A percentile compares a stretch with the other conserved stretches of the same genome.
phyloP scores from a whole-genome alignment of 2,113 vertebrate species.

The Takifugu bimaculatus region DNA sequence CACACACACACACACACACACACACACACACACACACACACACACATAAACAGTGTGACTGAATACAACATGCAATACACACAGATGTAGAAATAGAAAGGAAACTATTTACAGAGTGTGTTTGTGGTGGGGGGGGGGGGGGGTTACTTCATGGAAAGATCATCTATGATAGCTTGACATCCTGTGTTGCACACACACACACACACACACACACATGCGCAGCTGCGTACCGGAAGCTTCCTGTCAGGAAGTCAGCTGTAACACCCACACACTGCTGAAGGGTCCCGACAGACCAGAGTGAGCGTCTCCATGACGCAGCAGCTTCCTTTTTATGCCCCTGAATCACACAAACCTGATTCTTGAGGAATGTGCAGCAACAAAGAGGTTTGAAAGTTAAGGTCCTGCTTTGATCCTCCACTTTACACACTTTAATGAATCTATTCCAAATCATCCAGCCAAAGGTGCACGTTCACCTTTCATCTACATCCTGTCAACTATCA shows the following conservation, averaged over 20 bases:
- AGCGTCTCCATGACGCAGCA: neutral
- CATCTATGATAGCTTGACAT: conserved; percentile 34
- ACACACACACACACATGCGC: neutral
- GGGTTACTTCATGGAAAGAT: conserved; percentile 49
- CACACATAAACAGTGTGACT: conserved; percentile 18
- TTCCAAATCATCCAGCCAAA: no score
- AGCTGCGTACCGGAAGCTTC: conserved; percentile 14
- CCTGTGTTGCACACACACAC: conserved; percentile 24
- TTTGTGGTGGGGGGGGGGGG: conserved; percentile 3
- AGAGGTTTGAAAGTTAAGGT: no score
- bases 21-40: no score
- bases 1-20: no score
- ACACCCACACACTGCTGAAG: conserved; percentile 45
- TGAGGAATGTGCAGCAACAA: neutral
- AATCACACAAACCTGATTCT: no score
- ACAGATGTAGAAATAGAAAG: conserved; percentile 16
- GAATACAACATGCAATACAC: conserved; percentile 5
- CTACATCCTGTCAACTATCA: no score
- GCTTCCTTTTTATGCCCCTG: conserved; percentile 8
- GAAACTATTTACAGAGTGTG: conserved; percentile 46
- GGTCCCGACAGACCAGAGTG: conserved; percentile 9
- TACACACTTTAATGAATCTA: no score
- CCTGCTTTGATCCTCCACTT: no score
- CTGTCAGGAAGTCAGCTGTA: conserved; percentile 39
- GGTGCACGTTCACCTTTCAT: no score